These are phyloP conservation scores for Chiridota heheva DNA, from an alignment of 35 echinoderm and acorn worm genomes.

Conservation along the genomic window DNA sequence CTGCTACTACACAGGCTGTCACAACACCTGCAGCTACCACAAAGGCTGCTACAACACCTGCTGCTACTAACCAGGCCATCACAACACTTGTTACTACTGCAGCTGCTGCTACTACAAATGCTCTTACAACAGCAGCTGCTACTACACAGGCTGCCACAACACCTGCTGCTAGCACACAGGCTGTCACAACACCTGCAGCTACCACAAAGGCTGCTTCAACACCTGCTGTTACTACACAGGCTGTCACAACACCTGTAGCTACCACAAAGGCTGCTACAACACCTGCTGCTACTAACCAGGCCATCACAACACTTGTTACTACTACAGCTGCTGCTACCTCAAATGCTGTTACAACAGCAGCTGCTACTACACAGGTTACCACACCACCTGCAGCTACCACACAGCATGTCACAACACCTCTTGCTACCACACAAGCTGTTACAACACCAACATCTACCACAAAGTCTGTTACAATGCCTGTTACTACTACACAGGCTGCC, in stretches of 20 bases:
- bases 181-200: conserved; percentile 15
- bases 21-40: neutral
- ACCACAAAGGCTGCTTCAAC: conserved; percentile 3
- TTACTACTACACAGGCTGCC: neutral
- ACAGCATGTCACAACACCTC: conserved; percentile 14
- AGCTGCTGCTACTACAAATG: conserved; percentile 5
- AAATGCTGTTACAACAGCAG: conserved; percentile 10
- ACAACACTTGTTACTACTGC: conserved; percentile 7
- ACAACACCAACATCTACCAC: conserved; percentile 33
- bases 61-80: conserved; percentile 3
- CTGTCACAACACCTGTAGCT: conserved; percentile 8
- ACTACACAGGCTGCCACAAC: neutral
- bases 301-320: conserved; percentile 23
- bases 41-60: neutral
- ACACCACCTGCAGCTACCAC: conserved; percentile 3
- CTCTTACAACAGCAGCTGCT: neutral
- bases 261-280: conserved; percentile 22
- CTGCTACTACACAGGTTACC: conserved; percentile 15
- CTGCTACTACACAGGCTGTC: neutral
- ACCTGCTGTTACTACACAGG: conserved; percentile 20
- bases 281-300: neutral
- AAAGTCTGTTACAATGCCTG: neutral
- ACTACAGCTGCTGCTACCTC: conserved; percentile 1
- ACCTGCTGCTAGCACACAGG: neutral
- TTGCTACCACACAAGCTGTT: conserved; percentile 1